Evolutionary conservation across 2,113 vertebrate genomes (phyloP).

Genomic region (Xiphophorus maculatus): DNA sequence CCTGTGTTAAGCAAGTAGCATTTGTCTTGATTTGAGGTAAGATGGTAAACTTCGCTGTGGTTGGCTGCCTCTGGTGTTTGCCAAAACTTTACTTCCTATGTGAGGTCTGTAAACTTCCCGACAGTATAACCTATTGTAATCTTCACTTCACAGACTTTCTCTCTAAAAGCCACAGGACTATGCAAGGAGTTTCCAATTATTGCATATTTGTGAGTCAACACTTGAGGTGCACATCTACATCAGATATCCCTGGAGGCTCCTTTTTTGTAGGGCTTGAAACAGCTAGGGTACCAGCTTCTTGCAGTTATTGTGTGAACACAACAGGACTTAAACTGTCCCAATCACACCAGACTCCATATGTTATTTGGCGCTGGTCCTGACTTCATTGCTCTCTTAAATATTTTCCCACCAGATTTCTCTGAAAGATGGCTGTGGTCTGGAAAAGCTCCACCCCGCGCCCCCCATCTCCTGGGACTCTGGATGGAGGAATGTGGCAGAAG

Average conservation of each 20-base stretch:
- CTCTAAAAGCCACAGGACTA: background rate
- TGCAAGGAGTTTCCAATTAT: background rate
- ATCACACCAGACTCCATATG: constrained; percentile 47
- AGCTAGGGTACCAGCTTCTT: constrained; percentile 8
- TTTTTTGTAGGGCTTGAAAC: constrained; percentile 6
- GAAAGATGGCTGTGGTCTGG: constrained; percentile 68
- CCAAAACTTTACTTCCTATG: background rate
- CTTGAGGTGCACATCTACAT: background rate
- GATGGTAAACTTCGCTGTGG: constrained; percentile 11
- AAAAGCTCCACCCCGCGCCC: constrained; percentile 40
- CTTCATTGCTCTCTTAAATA: constrained; percentile 47
- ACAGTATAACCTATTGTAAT: constrained; percentile 24
- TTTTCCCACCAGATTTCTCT: constrained; percentile 67
- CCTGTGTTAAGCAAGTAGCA: background rate
- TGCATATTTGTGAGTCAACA: background rate
- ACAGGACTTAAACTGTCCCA: constrained; percentile 8
- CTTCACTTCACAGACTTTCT: background rate
- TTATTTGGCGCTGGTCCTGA: constrained; percentile 34
- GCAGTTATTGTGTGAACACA: constrained; percentile 37
- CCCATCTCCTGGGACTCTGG: constrained; percentile 59
- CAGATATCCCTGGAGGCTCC: background rate
- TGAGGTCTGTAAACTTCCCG: constrained; percentile 29
- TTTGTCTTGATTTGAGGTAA: background rate
- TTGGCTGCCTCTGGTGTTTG: constrained; percentile 9
- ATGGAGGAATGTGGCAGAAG: constrained; percentile 70